Conservation (phyloP, 1,140 invertebrate species). For the Cyclargus thomasi region DNA sequence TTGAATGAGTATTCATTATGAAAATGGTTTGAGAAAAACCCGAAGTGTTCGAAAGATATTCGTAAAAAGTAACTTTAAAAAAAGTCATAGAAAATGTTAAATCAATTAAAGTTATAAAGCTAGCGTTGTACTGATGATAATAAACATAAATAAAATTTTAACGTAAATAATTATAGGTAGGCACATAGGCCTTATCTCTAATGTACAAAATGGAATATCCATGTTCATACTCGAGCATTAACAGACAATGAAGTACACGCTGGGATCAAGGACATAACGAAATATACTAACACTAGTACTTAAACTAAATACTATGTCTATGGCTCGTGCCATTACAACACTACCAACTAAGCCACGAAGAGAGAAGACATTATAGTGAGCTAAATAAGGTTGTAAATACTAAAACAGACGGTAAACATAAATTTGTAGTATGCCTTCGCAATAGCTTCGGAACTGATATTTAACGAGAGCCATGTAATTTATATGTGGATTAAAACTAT, state of each 20-base stretch:
- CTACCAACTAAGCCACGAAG: background rate
- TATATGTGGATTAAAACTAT: conserved; percentile 55
- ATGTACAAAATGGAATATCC: background rate
- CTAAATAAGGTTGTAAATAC: conserved; percentile 26
- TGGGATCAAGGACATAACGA: conserved; percentile 5
- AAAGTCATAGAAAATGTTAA: too few relatives aligned
- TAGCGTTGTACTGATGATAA: too few relatives aligned
- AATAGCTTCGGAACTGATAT: conserved; percentile 51
- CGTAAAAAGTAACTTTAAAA: too few relatives aligned
- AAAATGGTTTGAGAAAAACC: too few relatives aligned
- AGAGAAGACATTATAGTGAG: conserved; percentile 5
- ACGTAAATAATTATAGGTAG: background rate
- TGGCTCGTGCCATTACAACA: conserved; percentile 16
- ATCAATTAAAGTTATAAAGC: too few relatives aligned
- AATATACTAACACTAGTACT: background rate
- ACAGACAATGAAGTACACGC: background rate
- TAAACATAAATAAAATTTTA: too few relatives aligned
- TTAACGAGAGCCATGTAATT: conserved; percentile 51
- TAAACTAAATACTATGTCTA: conserved; percentile 2
- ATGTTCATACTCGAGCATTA: background rate
- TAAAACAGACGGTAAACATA: conserved; percentile 24
- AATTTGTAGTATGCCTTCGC: conserved; percentile 42
- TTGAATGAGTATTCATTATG: too few relatives aligned
- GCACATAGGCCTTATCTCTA: background rate
- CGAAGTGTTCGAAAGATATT: too few relatives aligned